Base-by-base conservation (phyloP, 1,140 invertebrate species). In the Carcinoscorpius rotundicauda region DNA sequence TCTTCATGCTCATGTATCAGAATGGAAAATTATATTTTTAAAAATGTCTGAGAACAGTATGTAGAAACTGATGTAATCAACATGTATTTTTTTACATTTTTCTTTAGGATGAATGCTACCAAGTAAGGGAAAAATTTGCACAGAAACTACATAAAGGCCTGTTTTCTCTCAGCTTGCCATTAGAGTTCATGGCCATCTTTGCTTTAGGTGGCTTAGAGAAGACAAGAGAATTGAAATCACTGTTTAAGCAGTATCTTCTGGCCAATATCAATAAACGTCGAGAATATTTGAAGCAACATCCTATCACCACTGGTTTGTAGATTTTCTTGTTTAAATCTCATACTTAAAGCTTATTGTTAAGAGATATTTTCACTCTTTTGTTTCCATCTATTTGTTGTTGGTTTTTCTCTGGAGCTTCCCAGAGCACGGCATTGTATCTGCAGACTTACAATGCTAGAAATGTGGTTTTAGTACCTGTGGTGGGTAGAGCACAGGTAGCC, bases 131-230 rank as follows among this genome's bases (percentile, higher is more conserved):
- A 78, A 83, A 85, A 55, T 97, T 98, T 78, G 85, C 91, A 6
- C 81, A 83, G 8, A 98, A 98, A 79, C 78, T 98, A 58, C 92
- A 98, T 75, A 96, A 96, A 82, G 92, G 91, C 62, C 78, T 89
- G 49, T 80, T 85, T 6, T 81, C 71, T 5, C 67, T 81, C 58
- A 74, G 74, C 59, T 80, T 98, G 60, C 94, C 94, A 3, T 77
- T 97, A 61, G 93, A 97, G 78, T 98, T 97, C 78, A 96, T 98
- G 93, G 92, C 92, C 51, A 91, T 93, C 76, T 96, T 97, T 78
- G 87, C 87, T 6, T 79, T 97, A 51, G 89, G 78, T 64, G 93
- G 92, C 6, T 53, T 66, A 6, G 65, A 69, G 53, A 66, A 66
- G 63, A 63, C 62, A 10, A n/a, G 56, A 8, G 65, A 69, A 5